Base-by-base conservation (phyloP, 2,888 invertebrate genomes). In the Ochropleura leucogaster region DNA sequence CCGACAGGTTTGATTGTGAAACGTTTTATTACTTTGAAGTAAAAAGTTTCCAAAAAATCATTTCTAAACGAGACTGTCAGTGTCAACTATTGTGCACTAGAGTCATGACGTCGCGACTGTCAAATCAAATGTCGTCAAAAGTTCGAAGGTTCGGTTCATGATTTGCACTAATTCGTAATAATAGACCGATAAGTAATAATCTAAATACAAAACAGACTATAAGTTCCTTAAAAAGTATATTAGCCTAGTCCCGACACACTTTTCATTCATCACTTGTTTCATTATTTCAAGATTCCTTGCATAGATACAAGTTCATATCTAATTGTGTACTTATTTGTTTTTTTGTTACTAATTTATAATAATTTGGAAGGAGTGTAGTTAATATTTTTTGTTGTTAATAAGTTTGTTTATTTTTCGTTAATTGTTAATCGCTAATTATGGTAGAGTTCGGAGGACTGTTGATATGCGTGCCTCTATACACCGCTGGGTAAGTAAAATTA, bases 391-490 rank as follows among this genome's bases (percentile, higher is more conserved):
- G 49, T 78, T 77, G n/a, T 42, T 78, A 77, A 67, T 63, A 70
- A 77, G 7, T 60, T 80, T 81, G 65, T 68, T 64, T 72, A 72
- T 69, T 81, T 77, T 65, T 76, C 63, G 47, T 72, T 72, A 42
- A 63, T 76, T 67, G 46, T 77, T 59, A n/a, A 60, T 51, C 74
- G 72, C 63, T 77, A 81, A 90, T 79, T 84, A 93, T 93, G 93
- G 77, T 92, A 83, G 88, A 92, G 68, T 78, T 90, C 51, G 70
- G 81, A 79, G 93, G 93, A 87, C 83, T 94, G 55, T 77, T 92
- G 71, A 88, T 94, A 82, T 91, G 91, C 84, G 89, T 93, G 85
- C 92, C 91, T 84, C 75, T 94, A 16, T 95, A 95, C 76, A 83
- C 83, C 0, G 57, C 85, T 82, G 91, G 86, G 95, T 95, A 92